A percentile compares a stretch with the other conserved stretches of the same genome.
These are phyloP conservation scores for Drosophila paramelanica DNA, from an alignment of 2,888 invertebrate species.

Conservation along the genomic window DNA sequence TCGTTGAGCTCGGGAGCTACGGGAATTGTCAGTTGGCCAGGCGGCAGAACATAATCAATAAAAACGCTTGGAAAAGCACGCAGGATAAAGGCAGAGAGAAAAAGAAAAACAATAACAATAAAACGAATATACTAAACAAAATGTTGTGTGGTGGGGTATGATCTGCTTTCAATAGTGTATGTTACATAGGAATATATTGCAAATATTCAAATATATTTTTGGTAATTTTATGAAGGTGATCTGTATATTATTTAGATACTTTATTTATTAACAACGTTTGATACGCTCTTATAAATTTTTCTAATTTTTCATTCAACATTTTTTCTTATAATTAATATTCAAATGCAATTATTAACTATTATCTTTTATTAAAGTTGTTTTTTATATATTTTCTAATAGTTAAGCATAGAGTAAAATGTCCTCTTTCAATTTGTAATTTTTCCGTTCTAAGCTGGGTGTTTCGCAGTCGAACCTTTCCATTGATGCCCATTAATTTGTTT, in stretches of 20 bases:
- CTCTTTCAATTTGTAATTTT: too few relatives aligned
- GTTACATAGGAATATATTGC: neutral
- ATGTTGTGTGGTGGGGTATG: conserved; percentile 14
- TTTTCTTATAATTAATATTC: too few relatives aligned
- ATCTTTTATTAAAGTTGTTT: too few relatives aligned
- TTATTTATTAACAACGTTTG: too few relatives aligned
- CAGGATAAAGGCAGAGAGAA: conserved; percentile 44
- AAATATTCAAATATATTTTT: neutral
- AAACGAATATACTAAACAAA: conserved; percentile 27
- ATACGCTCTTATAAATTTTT: too few relatives aligned
- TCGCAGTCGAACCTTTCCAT: neutral
- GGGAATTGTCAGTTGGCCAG: conserved; percentile 50
- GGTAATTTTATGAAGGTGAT: neutral
- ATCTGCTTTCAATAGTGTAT: neutral
- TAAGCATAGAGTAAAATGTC: too few relatives aligned
- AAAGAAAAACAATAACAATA: conserved; percentile 22
- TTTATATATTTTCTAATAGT: too few relatives aligned
- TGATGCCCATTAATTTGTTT: conserved; percentile 18
- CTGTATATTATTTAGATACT: neutral
- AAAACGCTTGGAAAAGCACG: conserved; percentile 61
- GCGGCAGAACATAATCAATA: conserved; percentile 68
- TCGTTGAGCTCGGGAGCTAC: conserved; percentile 25
- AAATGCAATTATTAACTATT: too few relatives aligned
- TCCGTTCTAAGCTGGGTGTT: neutral
- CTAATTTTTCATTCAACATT: too few relatives aligned